Base-by-base conservation (phyloP, 2,797 vertebrate species). In the Thaleichthys pacificus region DNA sequence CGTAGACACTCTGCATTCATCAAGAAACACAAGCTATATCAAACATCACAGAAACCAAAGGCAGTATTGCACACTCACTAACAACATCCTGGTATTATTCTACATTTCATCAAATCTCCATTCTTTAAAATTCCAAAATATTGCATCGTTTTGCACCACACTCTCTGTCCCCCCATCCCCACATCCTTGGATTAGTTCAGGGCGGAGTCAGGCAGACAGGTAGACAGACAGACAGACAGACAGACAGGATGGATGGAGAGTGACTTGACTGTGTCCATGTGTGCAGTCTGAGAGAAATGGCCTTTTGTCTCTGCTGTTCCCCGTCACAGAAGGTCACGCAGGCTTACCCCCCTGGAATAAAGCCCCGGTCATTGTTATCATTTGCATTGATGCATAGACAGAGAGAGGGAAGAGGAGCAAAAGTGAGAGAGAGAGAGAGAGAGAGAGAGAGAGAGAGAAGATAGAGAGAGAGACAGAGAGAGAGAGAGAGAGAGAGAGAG, bases 381-480 rank as follows among this genome's bases (percentile, higher is more conserved):
- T 93, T 93, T 93, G 91, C 91, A 93, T 93, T 91, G 92, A 93
- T 93, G 93, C 92, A 92, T 91, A 90, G 78, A 80, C 76, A 80
- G 77, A 61, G 70, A 78, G 74, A 76, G 80, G 76, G 83, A 73
- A 76, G 35, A 38, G 7, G 9, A 30, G 28, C 28, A 30, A 30
- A 30, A 30, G 28, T 4, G 42, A 47, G 42, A 77, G 80, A 77
- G 83, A 73, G 73, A 73, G 77, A 17, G 70, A 80, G 74, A 78
- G 75, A 73, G 79, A 73, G 84, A 88, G 88, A 80, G 80, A 80
- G 77, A 66, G 77, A 78, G 79, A 85, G 82, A 75, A 78, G 75
- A 77, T 72, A 68, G 67, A 22, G 22, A n/a, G n/a, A n/a, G n/a
- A 90, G 78, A 80, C 76, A 80, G 77, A 61, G 70, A 78, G 74